Evolutionary conservation across 2,888 invertebrate genomes (phyloP), one percentile per base, ranked within the genome.

Genomic region (Zhengitettix transpicula): DNA sequence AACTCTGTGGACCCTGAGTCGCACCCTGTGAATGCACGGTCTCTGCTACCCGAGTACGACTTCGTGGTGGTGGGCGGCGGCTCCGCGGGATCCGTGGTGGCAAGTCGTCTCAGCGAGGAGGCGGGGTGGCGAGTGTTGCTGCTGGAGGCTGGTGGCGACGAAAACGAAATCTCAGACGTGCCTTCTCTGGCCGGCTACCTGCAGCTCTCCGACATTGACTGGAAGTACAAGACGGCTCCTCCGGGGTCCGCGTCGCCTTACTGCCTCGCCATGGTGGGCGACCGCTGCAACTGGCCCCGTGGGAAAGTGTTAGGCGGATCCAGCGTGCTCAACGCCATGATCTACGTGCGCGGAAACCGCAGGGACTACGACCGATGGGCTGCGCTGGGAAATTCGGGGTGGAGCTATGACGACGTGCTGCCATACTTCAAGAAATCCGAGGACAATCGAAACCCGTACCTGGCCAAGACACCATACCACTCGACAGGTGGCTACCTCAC

Each of bases 351-450:
- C 58, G 94, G 94, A 58, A 93, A 91, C 68, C 80, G 82, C 65
- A 81, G 83, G 62, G 93, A 94, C 69, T 95, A 90, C 74, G 89
- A 94, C 70, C 78, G 82, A 40, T 95, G 94, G 94, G 88, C 87
- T 44, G 77, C 78, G 0, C 74, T 85, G 44, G 94, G 93, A 1
- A 91, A 91, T 71, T 77, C 80, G 0, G 94, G 93, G 11, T 95
- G 95, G 95, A 83, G 84, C 10, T 92, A 87, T 72, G 78, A 84
- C 51, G 81, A 87, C 64, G 85, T 92, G 2, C 73, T 92, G 56
- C 88, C 86, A 3, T 92, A 91, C 69, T 92, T 92, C 70, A 75
- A 86, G 40, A 92, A 91, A 73, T 89, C 90, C 0, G 91, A 92
- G 72, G 91, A 92, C 71, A 89, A 90, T 68, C 79, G 90, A 9